These are phyloP conservation scores for Tenthredo distinguenda DNA, from an alignment of 2,888 invertebrate genomes.

Conservation along the genomic window DNA sequence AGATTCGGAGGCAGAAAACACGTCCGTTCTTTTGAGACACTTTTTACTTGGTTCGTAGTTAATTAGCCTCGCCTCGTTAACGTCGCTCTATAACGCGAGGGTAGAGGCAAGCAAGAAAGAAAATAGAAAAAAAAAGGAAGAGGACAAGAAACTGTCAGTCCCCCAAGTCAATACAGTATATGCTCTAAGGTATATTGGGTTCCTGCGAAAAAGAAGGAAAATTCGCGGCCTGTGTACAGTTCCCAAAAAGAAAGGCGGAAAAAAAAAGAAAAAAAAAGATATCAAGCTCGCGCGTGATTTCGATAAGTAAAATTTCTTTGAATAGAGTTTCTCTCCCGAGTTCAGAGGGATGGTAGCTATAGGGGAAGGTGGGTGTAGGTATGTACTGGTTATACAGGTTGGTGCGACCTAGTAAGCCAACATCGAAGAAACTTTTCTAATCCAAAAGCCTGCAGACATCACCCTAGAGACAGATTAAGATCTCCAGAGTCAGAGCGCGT, in stretches of 20 bases:
- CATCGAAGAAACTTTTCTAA: conserved; percentile 41
- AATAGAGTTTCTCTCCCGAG: neutral
- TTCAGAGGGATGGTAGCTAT: neutral
- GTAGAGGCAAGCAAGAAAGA: neutral
- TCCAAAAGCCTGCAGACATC: conserved; percentile 44
- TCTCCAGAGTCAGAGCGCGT: conserved; percentile 49
- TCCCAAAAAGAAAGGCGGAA: neutral
- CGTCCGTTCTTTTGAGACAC: conserved; percentile 42
- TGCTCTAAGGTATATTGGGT: neutral
- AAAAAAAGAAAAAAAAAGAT: neutral
- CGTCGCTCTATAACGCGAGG: conserved; percentile 25
- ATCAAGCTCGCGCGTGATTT: conserved; percentile 6
- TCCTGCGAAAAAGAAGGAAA: conserved; percentile 6
- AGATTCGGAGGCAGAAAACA: neutral
- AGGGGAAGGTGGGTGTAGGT: neutral
- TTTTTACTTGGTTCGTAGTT: conserved; percentile 41
- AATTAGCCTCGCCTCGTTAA: conserved; percentile 44
- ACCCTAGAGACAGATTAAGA: conserved; percentile 50
- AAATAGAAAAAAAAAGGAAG: neutral
- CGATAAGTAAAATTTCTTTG: conserved; percentile 24
- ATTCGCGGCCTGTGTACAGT: neutral
- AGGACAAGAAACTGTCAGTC: conserved; percentile 32
- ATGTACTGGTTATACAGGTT: neutral
- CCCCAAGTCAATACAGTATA: conserved; percentile 19
- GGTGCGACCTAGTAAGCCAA: neutral